These are phyloP conservation scores for Heliangelus exortis DNA, from an alignment of 2,797 vertebrate species.

Conservation along the genomic window DNA sequence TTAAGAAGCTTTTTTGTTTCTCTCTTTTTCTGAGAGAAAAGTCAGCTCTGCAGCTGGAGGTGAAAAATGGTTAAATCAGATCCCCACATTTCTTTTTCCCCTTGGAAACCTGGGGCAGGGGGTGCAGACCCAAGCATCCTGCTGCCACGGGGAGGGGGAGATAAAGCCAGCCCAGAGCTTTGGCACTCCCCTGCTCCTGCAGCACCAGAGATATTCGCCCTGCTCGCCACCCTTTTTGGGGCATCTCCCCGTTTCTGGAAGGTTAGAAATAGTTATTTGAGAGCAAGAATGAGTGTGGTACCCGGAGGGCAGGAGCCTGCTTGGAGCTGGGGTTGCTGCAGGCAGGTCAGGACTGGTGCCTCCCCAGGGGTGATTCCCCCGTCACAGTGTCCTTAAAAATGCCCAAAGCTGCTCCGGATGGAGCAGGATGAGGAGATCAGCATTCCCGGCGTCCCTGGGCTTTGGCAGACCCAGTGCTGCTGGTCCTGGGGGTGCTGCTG, in stretches of 20 bases:
- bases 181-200: not conserved
- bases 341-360: rapidly evolving
- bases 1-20: not conserved
- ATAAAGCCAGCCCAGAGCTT: not conserved
- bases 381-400: rapidly evolving
- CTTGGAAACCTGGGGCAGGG: not conserved
- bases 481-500: not conserved
- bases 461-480: not conserved
- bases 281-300: rapidly evolving
- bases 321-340: too few relatives aligned
- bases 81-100: not conserved
- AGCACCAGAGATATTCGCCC: rapidly evolving
- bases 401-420: not conserved
- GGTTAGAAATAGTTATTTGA: not conserved
- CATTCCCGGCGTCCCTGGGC: not conserved
- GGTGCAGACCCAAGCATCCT: not conserved
- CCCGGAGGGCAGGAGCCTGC: not conserved
- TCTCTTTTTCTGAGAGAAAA: not conserved
- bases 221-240: not conserved
- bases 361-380: rapidly evolving
- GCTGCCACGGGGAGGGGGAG: not conserved
- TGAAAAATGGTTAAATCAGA: not conserved
- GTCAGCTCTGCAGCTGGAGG: not conserved
- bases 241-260: not conserved
- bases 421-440: not conserved